Evolutionary conservation across 2,113 vertebrate species (phyloP).

Genomic region (Callipepla californica): DNA sequence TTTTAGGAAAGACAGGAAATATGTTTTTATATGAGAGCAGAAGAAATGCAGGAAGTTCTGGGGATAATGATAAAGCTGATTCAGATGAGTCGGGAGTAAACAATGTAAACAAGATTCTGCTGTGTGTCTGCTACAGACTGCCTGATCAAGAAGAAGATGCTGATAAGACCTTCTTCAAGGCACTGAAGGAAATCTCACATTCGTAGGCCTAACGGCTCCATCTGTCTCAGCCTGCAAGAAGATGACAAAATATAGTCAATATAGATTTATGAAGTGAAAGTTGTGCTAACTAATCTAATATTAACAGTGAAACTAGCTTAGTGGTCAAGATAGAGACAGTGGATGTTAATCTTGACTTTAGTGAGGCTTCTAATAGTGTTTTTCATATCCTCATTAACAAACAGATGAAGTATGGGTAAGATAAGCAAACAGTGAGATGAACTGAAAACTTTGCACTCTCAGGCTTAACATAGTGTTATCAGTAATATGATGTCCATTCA

Average conservation of each 20-base stretch:
- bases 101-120: neutral
- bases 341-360: neutral
- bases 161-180: neutral
- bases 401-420: neutral
- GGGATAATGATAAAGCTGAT: neutral
- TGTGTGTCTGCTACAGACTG: neutral
- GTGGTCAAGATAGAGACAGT: neutral
- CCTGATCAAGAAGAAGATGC: neutral
- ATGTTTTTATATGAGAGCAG: neutral
- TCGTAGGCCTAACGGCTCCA: neutral
- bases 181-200: neutral
- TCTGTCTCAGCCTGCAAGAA: neutral
- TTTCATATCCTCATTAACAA: neutral
- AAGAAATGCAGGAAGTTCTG: neutral
- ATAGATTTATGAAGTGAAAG: neutral
- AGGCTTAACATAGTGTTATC: neutral
- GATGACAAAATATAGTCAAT: neutral
- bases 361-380: neutral
- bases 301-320: neutral
- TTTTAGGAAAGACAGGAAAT: neutral
- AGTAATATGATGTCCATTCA: neutral
- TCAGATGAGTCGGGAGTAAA: neutral
- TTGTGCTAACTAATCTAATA: neutral
- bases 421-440: neutral
- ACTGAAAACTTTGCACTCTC: neutral